Conservation (phyloP, 1,140 invertebrate genomes). For the Drosophila orosa region DNA sequence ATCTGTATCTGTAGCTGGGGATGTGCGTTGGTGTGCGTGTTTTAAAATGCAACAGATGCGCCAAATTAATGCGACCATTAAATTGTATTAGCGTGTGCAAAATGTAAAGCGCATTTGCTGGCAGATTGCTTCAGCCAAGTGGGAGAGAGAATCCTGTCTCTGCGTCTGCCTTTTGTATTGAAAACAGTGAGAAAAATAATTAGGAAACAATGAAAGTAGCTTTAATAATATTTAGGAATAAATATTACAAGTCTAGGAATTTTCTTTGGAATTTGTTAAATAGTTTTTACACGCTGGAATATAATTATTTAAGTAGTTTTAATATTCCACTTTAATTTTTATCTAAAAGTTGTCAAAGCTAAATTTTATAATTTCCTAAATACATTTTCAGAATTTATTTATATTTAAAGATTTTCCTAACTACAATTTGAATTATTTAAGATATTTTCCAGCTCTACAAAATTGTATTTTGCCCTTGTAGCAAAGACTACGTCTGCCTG, state of each 20-base stretch:
- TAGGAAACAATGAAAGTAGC: accelerated
- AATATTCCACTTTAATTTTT: neutral
- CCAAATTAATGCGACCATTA: constrained; percentile 82
- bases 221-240: neutral
- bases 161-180: constrained; percentile 11
- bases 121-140: constrained; percentile 58
- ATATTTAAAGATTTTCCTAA: too few relatives aligned
- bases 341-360: neutral
- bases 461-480: too few relatives aligned
- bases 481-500: too few relatives aligned
- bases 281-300: accelerated
- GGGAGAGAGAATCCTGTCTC: constrained; percentile 20
- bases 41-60: constrained; percentile 83
- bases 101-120: constrained; percentile 78
- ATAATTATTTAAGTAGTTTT: neutral
- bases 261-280: neutral
- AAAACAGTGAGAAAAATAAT: neutral
- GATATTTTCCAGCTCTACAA: neutral
- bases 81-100: constrained; percentile 82
- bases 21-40: constrained; percentile 46
- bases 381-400: too few relatives aligned
- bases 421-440: too few relatives aligned
- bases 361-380: neutral
- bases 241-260: neutral
- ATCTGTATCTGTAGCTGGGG: constrained; percentile 11